phyloP scores from a whole-genome alignment of 1,140 invertebrate species.

The Drosophila mayri region DNA sequence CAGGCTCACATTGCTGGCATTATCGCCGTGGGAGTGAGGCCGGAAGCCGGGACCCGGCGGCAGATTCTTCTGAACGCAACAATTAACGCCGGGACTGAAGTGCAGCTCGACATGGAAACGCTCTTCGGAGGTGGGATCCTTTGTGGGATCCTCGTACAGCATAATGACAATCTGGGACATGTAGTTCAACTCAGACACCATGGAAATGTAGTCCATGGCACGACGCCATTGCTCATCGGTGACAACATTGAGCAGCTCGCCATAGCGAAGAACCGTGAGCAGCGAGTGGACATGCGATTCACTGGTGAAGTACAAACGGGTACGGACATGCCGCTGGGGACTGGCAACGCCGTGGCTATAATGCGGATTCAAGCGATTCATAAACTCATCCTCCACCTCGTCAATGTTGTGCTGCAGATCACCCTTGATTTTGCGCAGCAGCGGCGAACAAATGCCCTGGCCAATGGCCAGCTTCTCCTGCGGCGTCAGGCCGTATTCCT shows the following conservation, averaged over 20 bases:
- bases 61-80: constrained; percentile 97
- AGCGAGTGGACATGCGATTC: constrained; percentile 99
- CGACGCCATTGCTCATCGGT: constrained; percentile 99
- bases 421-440: constrained; percentile 97
- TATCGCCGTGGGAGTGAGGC: constrained; percentile 94
- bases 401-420: constrained; percentile 97
- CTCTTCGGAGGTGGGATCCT: constrained; percentile 95
- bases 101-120: constrained; percentile 98
- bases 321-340: constrained; percentile 98
- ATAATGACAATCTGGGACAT: constrained; percentile 99
- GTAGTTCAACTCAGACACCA: constrained; percentile 99
- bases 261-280: constrained; percentile 97
- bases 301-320: constrained; percentile 99
- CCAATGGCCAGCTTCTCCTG: constrained; percentile 98
- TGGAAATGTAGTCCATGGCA: constrained; percentile 99
- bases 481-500: constrained; percentile 98
- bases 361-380: constrained; percentile 97
- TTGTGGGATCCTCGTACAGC: constrained; percentile 99
- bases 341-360: constrained; percentile 99
- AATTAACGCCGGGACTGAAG: constrained; percentile 98
- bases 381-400: constrained; percentile 94
- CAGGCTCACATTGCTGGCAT: constrained; percentile 53
- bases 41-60: constrained; percentile 97
- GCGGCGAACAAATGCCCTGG: constrained; percentile 98
- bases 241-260: constrained; percentile 94